A percentile compares a stretch with the other conserved stretches of the same genome.
Conservation (phyloP, 2,888 invertebrate genomes). For the Laothoe populi region DNA sequence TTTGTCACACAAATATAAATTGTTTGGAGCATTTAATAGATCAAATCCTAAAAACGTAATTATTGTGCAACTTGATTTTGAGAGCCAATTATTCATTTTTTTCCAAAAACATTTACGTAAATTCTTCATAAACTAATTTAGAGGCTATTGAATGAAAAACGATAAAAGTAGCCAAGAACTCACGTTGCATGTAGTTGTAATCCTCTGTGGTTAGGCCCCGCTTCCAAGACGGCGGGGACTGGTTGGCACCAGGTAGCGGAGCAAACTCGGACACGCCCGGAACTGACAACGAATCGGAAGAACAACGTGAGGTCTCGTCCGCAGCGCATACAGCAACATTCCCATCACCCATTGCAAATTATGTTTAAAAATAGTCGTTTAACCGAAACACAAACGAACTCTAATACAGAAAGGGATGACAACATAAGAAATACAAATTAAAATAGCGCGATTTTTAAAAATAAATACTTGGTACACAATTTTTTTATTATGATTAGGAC, state of each 20-base stretch:
- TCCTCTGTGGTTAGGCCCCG: slow-evolving; percentile 89
- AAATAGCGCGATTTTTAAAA: slow-evolving; percentile 78
- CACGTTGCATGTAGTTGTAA: slow-evolving; percentile 90
- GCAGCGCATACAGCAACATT: slow-evolving; percentile 53
- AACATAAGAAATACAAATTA: slow-evolving; percentile 60
- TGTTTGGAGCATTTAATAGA: too few species aligned
- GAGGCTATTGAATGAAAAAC: not conserved
- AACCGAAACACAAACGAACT: slow-evolving; percentile 63
- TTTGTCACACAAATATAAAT: too few species aligned
- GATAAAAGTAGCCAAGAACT: slow-evolving; percentile 63
- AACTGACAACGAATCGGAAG: slow-evolving; percentile 86
- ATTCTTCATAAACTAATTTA: not conserved
- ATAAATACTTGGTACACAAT: slow-evolving; percentile 37
- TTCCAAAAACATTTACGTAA: too few species aligned
- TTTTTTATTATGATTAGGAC: slow-evolving; percentile 20
- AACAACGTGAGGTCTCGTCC: slow-evolving; percentile 61
- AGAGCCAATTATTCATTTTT: too few species aligned
- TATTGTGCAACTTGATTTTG: too few species aligned
- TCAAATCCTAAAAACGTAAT: too few species aligned
- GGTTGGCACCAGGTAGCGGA: slow-evolving; percentile 84
- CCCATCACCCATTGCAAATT: slow-evolving; percentile 64
- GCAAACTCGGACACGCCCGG: slow-evolving; percentile 95
- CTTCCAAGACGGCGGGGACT: slow-evolving; percentile 87
- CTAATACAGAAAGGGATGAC: slow-evolving; percentile 60
- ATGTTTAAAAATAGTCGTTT: slow-evolving; percentile 72